Conservation (phyloP, 2,113 vertebrate species). For the Strigops habroptila region DNA sequence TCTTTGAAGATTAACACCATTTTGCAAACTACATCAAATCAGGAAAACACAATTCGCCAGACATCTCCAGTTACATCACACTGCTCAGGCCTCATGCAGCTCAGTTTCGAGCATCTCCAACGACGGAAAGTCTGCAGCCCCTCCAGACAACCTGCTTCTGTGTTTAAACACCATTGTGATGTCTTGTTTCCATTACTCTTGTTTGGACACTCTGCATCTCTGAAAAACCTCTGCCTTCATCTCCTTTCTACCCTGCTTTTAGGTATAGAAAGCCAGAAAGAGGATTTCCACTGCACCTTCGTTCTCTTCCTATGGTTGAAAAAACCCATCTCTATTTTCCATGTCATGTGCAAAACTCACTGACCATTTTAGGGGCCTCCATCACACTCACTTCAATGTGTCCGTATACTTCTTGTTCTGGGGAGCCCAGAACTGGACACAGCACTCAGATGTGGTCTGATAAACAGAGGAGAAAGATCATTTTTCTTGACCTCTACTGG, state of each 20-base stretch:
- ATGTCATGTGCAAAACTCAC: not conserved
- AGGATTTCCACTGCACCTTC: not conserved
- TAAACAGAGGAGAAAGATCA: rapidly evolving
- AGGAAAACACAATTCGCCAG: rapidly evolving
- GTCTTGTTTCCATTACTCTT: not conserved
- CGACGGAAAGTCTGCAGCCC: not conserved
- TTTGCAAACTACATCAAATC: not conserved
- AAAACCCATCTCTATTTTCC: not conserved
- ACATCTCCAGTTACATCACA: not conserved
- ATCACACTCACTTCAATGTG: not conserved
- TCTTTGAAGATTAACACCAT: not conserved
- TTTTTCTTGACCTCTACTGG: not conserved
- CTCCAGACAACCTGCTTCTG: not conserved
- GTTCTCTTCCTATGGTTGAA: not conserved
- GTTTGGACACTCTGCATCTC: not conserved
- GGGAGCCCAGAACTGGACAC: not conserved
- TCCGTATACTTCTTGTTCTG: not conserved
- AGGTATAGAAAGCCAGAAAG: not conserved
- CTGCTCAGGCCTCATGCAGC: not conserved
- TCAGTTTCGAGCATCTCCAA: not conserved
- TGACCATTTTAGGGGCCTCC: not conserved
- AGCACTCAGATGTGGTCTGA: not conserved
- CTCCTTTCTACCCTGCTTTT: not conserved
- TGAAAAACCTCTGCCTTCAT: not conserved
- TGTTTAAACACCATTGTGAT: not conserved